Conservation (phyloP, 92 coral and sea anemone species). For the Umimayanthus chanpuru region DNA sequence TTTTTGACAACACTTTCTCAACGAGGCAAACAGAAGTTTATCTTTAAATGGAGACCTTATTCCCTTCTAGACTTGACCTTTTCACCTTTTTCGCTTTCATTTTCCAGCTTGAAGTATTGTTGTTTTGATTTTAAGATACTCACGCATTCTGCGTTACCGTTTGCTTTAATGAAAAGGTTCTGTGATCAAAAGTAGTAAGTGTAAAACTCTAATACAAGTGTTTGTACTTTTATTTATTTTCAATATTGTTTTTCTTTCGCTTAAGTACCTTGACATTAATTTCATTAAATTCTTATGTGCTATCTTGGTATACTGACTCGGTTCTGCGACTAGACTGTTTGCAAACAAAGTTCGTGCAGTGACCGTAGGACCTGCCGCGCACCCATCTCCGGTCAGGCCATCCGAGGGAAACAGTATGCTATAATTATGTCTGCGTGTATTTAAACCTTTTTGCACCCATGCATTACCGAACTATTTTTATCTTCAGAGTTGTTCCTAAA, state of each 20-base stretch:
- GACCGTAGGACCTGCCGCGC: not conserved
- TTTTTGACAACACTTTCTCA: conserved; percentile 4
- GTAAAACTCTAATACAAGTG: not conserved
- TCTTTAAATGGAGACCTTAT: conserved; percentile 24
- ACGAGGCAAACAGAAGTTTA: conserved; percentile 40
- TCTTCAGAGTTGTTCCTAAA: not conserved
- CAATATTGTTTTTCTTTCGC: conserved; percentile 10
- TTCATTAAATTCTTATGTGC: not conserved
- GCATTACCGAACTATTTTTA: not conserved
- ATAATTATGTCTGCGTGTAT: not conserved
- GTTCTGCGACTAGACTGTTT: not conserved
- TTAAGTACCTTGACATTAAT: conserved; percentile 2
- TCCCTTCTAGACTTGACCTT: conserved; percentile 37
- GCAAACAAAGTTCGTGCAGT: not conserved
- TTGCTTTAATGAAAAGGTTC: not conserved
- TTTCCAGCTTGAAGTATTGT: conserved; percentile 20
- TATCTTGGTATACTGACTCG: not conserved
- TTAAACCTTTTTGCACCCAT: conserved; percentile 5
- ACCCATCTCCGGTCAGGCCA: not conserved
- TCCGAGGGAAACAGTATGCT: not conserved
- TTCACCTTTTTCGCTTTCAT: conserved; percentile 34
- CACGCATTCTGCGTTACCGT: conserved; percentile 33
- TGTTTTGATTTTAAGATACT: conserved; percentile 8
- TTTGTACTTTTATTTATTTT: not conserved
- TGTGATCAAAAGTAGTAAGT: not conserved